Evolutionary conservation across 2,797 vertebrate genomes (phyloP).

Genomic region (Ceryle rudis): DNA sequence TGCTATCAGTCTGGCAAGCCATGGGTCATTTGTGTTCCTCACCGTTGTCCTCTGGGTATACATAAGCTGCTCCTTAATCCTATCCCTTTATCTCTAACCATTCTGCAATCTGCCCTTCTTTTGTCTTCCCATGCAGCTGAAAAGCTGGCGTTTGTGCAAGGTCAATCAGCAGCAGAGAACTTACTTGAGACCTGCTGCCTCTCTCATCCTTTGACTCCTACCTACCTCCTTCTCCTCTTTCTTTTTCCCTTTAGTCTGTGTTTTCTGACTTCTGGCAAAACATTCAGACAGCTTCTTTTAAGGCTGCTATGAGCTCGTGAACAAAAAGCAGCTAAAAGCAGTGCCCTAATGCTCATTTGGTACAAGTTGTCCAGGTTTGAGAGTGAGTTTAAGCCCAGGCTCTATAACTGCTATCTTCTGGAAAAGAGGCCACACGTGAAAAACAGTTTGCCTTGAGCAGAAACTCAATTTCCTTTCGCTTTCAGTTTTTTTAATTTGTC

Average conservation of each 20-base stretch:
- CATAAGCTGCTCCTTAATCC: background rate
- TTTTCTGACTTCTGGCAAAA: background rate
- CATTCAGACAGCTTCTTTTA: background rate
- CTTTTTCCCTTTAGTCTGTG: background rate
- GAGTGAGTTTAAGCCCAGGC: background rate
- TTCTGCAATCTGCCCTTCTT: background rate
- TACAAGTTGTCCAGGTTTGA: background rate
- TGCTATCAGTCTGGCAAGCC: background rate
- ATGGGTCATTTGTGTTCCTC: background rate
- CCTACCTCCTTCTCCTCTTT: background rate
- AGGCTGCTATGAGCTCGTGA: fast-evolving
- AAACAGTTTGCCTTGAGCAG: background rate
- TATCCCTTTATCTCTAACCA: background rate
- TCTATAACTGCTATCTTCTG: background rate
- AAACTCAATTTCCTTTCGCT: background rate
- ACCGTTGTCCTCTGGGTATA: background rate
- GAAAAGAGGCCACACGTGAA: background rate
- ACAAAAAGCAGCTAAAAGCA: background rate
- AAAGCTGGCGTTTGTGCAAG: background rate
- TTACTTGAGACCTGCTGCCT: background rate
- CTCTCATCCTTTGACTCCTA: background rate
- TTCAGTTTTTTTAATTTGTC: background rate
- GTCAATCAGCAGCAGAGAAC: background rate
- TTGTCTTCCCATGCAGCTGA: fast-evolving
- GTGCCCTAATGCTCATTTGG: background rate